Base-by-base conservation (phyloP, 2,797 vertebrate genomes). In the Furcifer pardalis region DNA sequence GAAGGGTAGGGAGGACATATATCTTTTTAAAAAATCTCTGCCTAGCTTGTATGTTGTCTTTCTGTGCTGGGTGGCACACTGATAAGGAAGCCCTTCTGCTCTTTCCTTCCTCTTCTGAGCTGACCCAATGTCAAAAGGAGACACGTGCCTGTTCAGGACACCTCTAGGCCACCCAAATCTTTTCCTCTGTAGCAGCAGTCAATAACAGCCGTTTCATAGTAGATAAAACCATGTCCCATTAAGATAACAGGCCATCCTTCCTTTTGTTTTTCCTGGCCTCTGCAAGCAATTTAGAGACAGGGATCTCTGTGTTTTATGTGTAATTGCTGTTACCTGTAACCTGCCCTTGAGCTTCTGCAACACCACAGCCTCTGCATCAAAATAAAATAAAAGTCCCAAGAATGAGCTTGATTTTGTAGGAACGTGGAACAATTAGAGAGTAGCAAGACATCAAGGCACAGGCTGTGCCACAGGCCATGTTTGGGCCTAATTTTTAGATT, bases 231-330 rank as follows among this genome's bases (percentile, higher is more conserved):
- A 82, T 40, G 65, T 52, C 80, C 73, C 79, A 72, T 86, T 86
- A 86, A 86, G 84, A 82, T 82, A 86, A 77, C 73, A 77, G 82
- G 79, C 44, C 84, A 81, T 77, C 84, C 52, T 71, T 71, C 35
- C 66, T 77, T 82, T 81, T 72, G 73, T 82, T 71, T 65, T 86
- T 65, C 68, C 52, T 77, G 84, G 84, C 79, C 65, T 77, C 56
- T 86, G 66, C 63, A 86, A 76, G 42, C 66, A 77, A 86, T 82
- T 86, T 86, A 72, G 79, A 85, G 79, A 82, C 84, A 86, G 74
- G 66, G 79, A 82, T 86, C 79, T 69, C 84, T 84, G 37, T 72
- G 65, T 77, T 86, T 82, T 77, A 82, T 77, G 66, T 86, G 74
- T 77, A 86, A 82, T 72, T 86, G 80, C 84, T 82, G 65, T 82